Evolutionary conservation across 64 coral and sea anemone genomes (phyloP), one percentile per base, ranked within the genome.

Genomic region (Montipora capricornis): DNA sequence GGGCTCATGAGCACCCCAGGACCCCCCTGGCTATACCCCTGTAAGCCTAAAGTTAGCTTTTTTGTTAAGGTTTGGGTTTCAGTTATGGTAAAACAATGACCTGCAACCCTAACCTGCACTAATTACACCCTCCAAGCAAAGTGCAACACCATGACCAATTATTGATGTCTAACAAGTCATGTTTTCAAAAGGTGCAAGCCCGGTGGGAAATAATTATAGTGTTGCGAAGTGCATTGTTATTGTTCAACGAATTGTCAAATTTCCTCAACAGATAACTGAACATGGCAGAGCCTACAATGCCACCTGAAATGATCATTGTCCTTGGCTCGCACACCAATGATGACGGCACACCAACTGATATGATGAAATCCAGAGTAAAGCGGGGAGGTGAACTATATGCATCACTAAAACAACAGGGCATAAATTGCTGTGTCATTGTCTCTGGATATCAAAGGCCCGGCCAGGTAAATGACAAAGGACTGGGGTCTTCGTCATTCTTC

Each of bases 331-430:
- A 74, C 2, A 92, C 93, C 6, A 97, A 92, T 61, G 76, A 75
- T 20, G 96, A 97, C 84, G 96, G 96, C 22, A 80, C 92, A 4
- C 76, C 80, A 57, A 79, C 93, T 1, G 62, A 73, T 1, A 94
- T 97, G 96, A 92, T 97, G 92, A 95, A 89, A 73, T 80, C 89
- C 73, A 82, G 96, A 70, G 69, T 95, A 37, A 22, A 92, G 7
- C 62, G 61, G 19, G 89, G 88, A 79, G 96, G 90, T 14, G 77
- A 95, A 19, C 22, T 97, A 22, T 97, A 95, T 79, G 75, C 45
- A 59, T 81, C 86, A 24, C 66, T 97, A 68, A 77, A 24, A 49
- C 29, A 76, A 77, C 60, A 97, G 8, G 93, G 78, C 49, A 90
- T 90, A 2, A 6, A 47, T n/a, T 69, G 49, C 5, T 60, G 89